Evolutionary conservation across 92 coral and sea anemone genomes (phyloP).

Genomic region (Actinernus sp.): DNA sequence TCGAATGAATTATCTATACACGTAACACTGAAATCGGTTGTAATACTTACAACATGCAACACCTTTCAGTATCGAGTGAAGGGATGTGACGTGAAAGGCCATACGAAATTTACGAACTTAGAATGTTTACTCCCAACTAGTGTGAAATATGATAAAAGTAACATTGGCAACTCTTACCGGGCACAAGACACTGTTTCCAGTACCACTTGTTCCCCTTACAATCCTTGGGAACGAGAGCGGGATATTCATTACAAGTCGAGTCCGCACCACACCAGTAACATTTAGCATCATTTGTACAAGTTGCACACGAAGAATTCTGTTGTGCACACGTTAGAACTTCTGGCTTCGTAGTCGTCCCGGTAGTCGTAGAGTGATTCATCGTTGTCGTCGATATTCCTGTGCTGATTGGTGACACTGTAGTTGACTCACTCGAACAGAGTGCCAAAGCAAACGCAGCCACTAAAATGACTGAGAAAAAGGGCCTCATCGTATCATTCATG

Average conservation of each 20-base stretch:
- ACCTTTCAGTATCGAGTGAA: too few relatives aligned
- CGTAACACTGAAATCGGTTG: too few relatives aligned
- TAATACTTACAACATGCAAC: too few relatives aligned
- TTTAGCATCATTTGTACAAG: conserved; percentile 62
- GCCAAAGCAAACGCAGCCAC: too few relatives aligned
- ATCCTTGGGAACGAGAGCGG: conserved; percentile 60
- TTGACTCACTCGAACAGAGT: too few relatives aligned
- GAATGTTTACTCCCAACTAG: too few relatives aligned
- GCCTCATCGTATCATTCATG: too few relatives aligned
- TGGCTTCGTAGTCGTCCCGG: conserved; percentile 38
- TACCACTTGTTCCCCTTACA: conserved; percentile 92
- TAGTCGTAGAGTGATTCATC: conserved; percentile 5
- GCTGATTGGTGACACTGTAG: too few relatives aligned
- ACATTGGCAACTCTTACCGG: conserved; percentile 65
- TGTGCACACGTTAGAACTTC: conserved; percentile 54
- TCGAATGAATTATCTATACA: too few relatives aligned
- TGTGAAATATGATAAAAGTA: not conserved
- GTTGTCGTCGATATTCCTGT: too few relatives aligned
- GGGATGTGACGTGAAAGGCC: not conserved
- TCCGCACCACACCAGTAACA: conserved; percentile 89
- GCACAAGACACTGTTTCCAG: conserved; percentile 83
- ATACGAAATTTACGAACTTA: too few relatives aligned
- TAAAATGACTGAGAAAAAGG: too few relatives aligned
- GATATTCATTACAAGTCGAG: conserved; percentile 61
- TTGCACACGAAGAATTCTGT: conserved; percentile 70